A percentile compares a stretch with the other conserved stretches of the same genome.
Evolutionary conservation across 2,797 vertebrate species (phyloP).

Genomic region (Pterois miles): DNA sequence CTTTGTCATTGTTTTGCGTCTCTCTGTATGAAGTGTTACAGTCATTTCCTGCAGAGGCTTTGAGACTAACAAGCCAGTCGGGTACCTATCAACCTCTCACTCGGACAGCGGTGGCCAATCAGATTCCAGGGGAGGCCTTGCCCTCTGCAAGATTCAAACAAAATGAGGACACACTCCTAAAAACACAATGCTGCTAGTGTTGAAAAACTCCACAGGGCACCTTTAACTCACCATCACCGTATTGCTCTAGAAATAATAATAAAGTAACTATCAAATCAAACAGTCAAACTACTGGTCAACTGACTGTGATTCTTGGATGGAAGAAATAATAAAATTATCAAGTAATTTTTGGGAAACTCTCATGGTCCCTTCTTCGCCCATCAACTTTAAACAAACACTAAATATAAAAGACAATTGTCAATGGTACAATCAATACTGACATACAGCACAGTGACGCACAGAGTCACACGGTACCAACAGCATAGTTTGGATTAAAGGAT

Average conservation of each 20-base stretch:
- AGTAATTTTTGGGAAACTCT: conserved; percentile 12
- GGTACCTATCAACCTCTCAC: background rate
- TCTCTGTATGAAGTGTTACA: background rate
- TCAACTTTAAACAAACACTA: conserved; percentile 47
- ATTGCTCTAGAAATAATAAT: background rate
- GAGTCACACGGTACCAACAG: conserved; percentile 57
- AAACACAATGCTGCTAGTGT: background rate
- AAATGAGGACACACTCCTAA: background rate
- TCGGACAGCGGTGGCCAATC: background rate
- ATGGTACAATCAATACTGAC: conserved; percentile 49
- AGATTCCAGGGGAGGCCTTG: background rate
- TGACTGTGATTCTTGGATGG: conserved; percentile 8
- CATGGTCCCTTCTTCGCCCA: conserved; percentile 58
- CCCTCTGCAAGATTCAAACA: background rate
- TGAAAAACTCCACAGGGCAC: conserved; percentile 35
- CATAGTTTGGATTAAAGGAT: conserved; percentile 32
- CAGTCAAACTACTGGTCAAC: conserved; percentile 7
- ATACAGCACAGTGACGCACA: conserved; percentile 51
- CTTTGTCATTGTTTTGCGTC: background rate
- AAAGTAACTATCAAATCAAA: conserved; percentile 1
- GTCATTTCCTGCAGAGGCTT: background rate
- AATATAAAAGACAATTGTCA: conserved; percentile 42
- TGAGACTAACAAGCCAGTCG: background rate
- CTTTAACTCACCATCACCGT: conserved; percentile 6
- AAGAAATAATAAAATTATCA: conserved; percentile 37